phyloP scores from a whole-genome alignment of 2,888 invertebrate genomes.

The Operophtera brumata region DNA sequence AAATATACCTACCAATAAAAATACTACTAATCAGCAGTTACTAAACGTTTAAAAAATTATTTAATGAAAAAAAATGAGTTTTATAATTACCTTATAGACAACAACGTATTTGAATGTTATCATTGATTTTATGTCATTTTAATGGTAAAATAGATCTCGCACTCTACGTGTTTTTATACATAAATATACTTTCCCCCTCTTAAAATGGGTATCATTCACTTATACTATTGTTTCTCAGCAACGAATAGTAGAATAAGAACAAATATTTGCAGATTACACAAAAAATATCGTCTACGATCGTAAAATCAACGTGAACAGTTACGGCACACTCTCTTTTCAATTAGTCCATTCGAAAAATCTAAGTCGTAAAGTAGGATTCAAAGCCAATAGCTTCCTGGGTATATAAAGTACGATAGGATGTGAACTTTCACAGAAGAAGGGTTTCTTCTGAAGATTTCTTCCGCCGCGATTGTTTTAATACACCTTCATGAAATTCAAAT shows the following conservation, averaged over 20 bases:
- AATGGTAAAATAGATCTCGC: no score
- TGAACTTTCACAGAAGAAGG: slow-evolving; percentile 1
- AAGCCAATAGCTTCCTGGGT: slow-evolving; percentile 20
- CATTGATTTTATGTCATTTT: no score
- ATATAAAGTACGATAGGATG: slow-evolving; percentile 18
- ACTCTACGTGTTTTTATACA: no score
- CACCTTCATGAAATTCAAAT: slow-evolving; percentile 69
- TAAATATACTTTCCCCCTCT: no score
- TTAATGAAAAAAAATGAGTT: no score
- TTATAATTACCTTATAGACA: no score
- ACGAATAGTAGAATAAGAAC: background rate
- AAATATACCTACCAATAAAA: no score
- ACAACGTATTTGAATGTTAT: no score
- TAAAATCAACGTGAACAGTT: slow-evolving; percentile 5
- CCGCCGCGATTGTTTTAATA: slow-evolving; percentile 57
- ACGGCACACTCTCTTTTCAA: slow-evolving; percentile 17
- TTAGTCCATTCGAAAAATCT: slow-evolving; percentile 19
- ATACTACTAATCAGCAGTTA: no score
- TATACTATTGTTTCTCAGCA: no score
- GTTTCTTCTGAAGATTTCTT: slow-evolving; percentile 29
- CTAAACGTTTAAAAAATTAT: no score
- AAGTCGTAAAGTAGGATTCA: slow-evolving; percentile 20
- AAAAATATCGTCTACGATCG: slow-evolving; percentile 37
- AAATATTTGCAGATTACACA: slow-evolving; percentile 39
- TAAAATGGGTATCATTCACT: no score